These are phyloP conservation scores for Pundamilia nyererei DNA, from an alignment of 2,113 vertebrate genomes.

Conservation along the genomic window DNA sequence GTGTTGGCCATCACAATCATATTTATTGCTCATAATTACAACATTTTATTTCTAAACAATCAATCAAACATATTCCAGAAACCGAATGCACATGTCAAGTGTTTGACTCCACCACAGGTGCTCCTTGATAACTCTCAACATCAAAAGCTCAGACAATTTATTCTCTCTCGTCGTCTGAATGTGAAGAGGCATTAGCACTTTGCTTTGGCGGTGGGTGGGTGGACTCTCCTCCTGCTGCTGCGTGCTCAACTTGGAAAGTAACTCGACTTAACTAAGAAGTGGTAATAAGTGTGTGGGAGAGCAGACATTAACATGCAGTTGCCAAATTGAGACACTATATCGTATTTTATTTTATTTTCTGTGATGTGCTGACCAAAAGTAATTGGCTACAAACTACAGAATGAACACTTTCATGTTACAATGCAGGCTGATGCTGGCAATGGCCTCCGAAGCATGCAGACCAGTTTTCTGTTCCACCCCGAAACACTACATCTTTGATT, in stretches of 20 bases:
- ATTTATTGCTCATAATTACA: not conserved
- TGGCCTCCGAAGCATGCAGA: rapidly evolving
- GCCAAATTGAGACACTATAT: not conserved
- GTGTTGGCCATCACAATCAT: not conserved
- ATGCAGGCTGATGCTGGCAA: not conserved
- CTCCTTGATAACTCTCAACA: conserved; percentile 15
- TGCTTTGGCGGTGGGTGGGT: conserved; percentile 16
- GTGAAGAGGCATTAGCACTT: conserved; percentile 11
- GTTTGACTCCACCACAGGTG: not conserved
- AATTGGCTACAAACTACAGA: not conserved
- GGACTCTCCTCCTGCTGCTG: conserved; percentile 4
- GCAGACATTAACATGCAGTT: not conserved
- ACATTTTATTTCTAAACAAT: not conserved
- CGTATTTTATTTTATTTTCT: not conserved
- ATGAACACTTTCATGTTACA: not conserved
- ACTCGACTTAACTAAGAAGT: conserved; percentile 10
- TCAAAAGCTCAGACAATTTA: conserved; percentile 21
- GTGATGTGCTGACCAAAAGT: not conserved
- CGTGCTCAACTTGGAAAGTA: conserved; percentile 1
- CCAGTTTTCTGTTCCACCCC: not conserved
- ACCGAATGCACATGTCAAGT: conserved; percentile 15
- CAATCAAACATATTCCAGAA: not conserved
- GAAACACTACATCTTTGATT: not conserved
- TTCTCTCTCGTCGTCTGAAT: conserved; percentile 12
- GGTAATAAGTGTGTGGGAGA: conserved; percentile 29